A percentile compares a stretch with the other conserved stretches of the same genome.
Conservation (phyloP, 1,140 invertebrate genomes). For the Caenorhabditis briggsae region DNA sequence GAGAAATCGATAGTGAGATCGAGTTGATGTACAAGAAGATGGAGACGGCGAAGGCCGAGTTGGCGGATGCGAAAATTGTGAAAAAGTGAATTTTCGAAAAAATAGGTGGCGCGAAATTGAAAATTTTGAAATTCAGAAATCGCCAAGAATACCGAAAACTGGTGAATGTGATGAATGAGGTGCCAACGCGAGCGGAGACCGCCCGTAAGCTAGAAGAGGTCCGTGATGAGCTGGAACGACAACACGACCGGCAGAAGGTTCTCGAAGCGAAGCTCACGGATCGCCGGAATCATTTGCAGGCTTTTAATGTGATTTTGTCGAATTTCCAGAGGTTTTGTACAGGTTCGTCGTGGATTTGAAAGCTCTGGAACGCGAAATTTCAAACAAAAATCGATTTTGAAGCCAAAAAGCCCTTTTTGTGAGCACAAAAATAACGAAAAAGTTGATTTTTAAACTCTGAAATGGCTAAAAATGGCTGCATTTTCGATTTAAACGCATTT, state of each 20-base stretch:
- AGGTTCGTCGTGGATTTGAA: constrained; percentile 40
- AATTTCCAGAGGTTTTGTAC: constrained; percentile 59
- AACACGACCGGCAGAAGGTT: constrained; percentile 60
- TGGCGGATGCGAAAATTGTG: constrained; percentile 43
- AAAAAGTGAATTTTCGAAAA: too few species aligned
- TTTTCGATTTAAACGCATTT: too few species aligned
- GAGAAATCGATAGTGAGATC: constrained; percentile 25
- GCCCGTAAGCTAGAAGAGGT: constrained; percentile 57
- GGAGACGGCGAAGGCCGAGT: constrained; percentile 58
- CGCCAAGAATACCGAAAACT: constrained; percentile 60
- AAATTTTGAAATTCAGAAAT: constrained; percentile 21
- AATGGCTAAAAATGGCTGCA: too few species aligned
- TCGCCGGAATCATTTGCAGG: constrained; percentile 53
- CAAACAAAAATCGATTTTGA: too few species aligned
- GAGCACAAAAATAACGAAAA: too few species aligned
- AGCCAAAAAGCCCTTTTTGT: too few species aligned
- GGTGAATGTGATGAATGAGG: constrained; percentile 62
- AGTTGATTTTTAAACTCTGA: too few species aligned
- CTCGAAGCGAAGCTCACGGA: constrained; percentile 56
- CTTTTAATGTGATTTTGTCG: constrained; percentile 55
- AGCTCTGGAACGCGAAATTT: background rate
- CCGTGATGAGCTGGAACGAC: constrained; percentile 60
- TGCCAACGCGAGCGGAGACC: constrained; percentile 58
- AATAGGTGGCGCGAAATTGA: too few species aligned
- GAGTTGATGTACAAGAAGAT: constrained; percentile 43